Conservation (phyloP, 1,140 invertebrate genomes). For the Drosophila tropicalis region DNA sequence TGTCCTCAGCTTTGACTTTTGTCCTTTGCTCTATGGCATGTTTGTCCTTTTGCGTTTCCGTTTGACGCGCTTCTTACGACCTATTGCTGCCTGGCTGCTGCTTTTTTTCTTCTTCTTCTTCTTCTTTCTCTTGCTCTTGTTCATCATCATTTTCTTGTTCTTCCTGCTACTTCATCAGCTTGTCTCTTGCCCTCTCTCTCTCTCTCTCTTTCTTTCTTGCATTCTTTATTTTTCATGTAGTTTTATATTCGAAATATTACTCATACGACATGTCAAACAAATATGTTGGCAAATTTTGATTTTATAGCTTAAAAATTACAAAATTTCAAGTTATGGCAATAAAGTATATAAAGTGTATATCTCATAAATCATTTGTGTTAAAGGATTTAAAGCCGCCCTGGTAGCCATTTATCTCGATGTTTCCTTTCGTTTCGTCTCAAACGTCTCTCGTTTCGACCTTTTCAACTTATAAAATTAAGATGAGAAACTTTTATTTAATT, state of each 20-base stretch:
- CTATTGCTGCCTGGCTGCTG: background rate
- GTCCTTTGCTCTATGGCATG: slow-evolving; percentile 72
- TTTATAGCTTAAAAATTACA: background rate
- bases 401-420: too few species aligned
- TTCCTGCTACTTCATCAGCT: slow-evolving; percentile 3
- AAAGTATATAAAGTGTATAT: too few species aligned
- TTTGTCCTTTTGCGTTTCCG: slow-evolving; percentile 65
- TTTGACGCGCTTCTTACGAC: slow-evolving; percentile 33
- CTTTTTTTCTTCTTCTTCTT: slow-evolving; percentile 3
- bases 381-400: too few species aligned
- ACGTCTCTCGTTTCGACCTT: too few species aligned
- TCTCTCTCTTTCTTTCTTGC: slow-evolving; percentile 18
- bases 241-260: background rate
- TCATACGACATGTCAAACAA: background rate
- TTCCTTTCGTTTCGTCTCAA: too few species aligned
- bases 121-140: background rate
- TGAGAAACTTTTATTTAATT: too few species aligned
- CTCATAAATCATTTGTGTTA: too few species aligned
- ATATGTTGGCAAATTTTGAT: background rate
- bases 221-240: slow-evolving; percentile 35
- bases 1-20: slow-evolving; percentile 55
- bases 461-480: too few species aligned
- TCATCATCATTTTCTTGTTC: slow-evolving; percentile 48
- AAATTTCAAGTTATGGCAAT: background rate
- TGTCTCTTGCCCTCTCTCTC: slow-evolving; percentile 22